Base-by-base conservation (phyloP, 2,888 invertebrate genomes). In the Lottia scabra region DNA sequence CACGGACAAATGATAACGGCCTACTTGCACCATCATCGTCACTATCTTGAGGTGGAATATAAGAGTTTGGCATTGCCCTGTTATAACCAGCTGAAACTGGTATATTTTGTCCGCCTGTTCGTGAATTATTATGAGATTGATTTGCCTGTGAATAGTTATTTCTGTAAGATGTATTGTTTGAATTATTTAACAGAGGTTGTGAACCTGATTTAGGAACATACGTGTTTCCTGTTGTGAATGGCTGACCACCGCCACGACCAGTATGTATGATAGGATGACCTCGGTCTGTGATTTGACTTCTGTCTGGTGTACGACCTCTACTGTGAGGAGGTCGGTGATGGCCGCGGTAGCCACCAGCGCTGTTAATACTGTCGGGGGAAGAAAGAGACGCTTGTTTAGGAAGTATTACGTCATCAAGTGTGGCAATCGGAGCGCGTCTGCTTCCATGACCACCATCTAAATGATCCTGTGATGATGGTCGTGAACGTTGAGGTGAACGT, bases 1-100 rank as follows among this genome's bases (percentile, higher is more conserved):
- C 90, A 69, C 87, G 87, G 26, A 89, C 87, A 79, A 90, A 89
- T 43, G 89, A 88, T 83, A 89, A 83, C 3, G 90, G 89, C 69
- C 89, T 78, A 46, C 75, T 73, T 48, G 78, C 70, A 13, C 56
- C 72, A n/a, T 72, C 68, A 15, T 73, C 67, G 10, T 75, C 75
- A 26, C 76, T 75, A 38, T 38, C 38, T 8, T 38, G 38, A 26
- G 66, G 56, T 56, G 56, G 56, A 23, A 56, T 56, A 23, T 56
- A 23, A 2, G 56, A 56, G 23, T 56, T 56, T 19, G 56, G 56
- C 56, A 56, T 43, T 10, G 45, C n/a, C 23, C 46, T 26, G 19
- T 67, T 27, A 26, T 62, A 30, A 15, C 68, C 30, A 23, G 48
- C 48, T 16, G 56, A 23, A 23, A 68, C 27, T 12, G 68, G 68